phyloP scores from a whole-genome alignment of 2,113 vertebrate species.

The Stegastes partitus region DNA sequence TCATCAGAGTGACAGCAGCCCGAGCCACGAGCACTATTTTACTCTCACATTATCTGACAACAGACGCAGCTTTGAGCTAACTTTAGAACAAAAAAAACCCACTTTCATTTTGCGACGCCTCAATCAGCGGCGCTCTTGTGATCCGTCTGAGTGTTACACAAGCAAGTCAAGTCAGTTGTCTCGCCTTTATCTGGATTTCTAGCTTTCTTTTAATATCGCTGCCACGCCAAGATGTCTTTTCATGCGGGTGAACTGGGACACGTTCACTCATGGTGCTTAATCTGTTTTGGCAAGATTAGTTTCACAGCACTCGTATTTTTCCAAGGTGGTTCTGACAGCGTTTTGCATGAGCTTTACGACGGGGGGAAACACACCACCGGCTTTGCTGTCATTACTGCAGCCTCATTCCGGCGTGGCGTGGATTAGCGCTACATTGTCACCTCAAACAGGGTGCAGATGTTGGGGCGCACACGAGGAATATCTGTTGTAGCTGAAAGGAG shows the following conservation, averaged over 20 bases:
- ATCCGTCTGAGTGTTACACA: slow-evolving; percentile 23
- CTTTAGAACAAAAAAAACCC: slow-evolving; percentile 62
- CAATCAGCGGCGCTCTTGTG: slow-evolving; percentile 28
- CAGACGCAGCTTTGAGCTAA: slow-evolving; percentile 29
- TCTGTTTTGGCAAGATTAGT: slow-evolving; percentile 62
- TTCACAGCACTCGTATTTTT: slow-evolving; percentile 37
- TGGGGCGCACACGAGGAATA: slow-evolving; percentile 1
- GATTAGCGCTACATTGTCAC: slow-evolving; percentile 49
- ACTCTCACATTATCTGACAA: slow-evolving; percentile 42
- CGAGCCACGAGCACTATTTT: slow-evolving; percentile 23
- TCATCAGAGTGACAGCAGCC: slow-evolving; percentile 38
- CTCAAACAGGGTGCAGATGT: slow-evolving; percentile 18
- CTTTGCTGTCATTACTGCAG: slow-evolving; percentile 41
- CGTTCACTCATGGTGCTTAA: slow-evolving; percentile 43
- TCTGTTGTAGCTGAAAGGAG: slow-evolving; percentile 38
- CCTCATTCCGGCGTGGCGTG: slow-evolving; percentile 14
- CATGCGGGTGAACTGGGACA: slow-evolving; percentile 40
- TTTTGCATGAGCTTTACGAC: slow-evolving; percentile 4
- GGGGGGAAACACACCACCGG: slow-evolving; percentile 37
- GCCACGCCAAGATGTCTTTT: slow-evolving; percentile 31
- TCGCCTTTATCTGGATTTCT: slow-evolving; percentile 27
- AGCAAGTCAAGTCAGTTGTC: slow-evolving; percentile 5
- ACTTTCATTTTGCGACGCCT: slow-evolving; percentile 6
- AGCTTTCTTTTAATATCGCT: slow-evolving; percentile 38
- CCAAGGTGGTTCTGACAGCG: slow-evolving; percentile 27